Conservation (phyloP, 2,888 invertebrate species). For the Dendrolimus pini region DNA sequence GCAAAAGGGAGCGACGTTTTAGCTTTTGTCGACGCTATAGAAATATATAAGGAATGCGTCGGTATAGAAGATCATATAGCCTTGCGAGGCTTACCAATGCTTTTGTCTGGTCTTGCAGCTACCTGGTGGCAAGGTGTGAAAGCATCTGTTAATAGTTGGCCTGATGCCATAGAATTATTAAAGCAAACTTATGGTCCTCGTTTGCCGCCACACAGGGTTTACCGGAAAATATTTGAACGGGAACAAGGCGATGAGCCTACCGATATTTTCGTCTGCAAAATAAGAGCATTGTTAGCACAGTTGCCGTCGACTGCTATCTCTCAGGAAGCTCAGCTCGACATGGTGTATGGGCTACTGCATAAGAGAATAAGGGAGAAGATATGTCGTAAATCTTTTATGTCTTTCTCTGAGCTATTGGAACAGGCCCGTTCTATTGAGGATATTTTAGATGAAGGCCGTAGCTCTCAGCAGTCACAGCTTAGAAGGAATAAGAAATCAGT, state of each 20-base stretch:
- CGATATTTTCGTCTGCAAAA: constrained; percentile 8
- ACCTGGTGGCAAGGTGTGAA: constrained; percentile 12
- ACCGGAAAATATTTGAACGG: neutral
- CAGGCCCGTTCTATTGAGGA: constrained; percentile 11
- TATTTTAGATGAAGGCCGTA: constrained; percentile 5
- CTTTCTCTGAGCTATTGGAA: constrained; percentile 8
- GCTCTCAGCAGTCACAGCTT: neutral
- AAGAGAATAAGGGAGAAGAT: constrained; percentile 12
- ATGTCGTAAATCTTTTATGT: constrained; percentile 3
- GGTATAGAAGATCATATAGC: constrained; percentile 10
- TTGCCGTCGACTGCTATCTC: constrained; percentile 3
- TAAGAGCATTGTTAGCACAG: constrained; percentile 8
- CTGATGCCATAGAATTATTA: constrained; percentile 1
- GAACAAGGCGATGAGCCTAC: constrained; percentile 2
- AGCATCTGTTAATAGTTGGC: constrained; percentile 1
- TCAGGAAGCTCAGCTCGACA: constrained; percentile 10
- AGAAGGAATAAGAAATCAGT: no score
- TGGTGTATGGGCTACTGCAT: constrained; percentile 15
- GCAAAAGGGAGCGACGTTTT: constrained; percentile 3
- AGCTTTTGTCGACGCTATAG: constrained; percentile 13
- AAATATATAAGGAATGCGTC: constrained; percentile 12
- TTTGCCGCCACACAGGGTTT: constrained; percentile 4
- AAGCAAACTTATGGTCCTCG: constrained; percentile 4
- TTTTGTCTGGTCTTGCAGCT: constrained; percentile 15
- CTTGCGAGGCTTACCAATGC: constrained; percentile 14